Conservation (phyloP, 2,113 vertebrate genomes). For the Rallus limicola region DNA sequence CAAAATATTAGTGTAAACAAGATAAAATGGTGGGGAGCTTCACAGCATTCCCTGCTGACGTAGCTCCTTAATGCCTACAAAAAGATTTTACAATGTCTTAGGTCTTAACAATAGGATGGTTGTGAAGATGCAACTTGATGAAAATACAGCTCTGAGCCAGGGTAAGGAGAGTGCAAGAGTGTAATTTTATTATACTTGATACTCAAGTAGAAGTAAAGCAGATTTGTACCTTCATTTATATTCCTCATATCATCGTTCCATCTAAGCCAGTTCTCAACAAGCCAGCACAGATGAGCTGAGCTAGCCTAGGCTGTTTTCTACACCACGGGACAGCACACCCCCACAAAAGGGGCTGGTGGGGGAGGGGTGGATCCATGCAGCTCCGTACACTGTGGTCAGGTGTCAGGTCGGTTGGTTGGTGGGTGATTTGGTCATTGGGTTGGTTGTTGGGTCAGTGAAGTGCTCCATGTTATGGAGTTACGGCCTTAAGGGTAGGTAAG, state of each 20-base stretch:
- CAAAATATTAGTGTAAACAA: neutral
- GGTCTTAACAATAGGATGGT: neutral
- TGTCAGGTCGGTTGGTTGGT: too few species aligned
- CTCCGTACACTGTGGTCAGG: too few species aligned
- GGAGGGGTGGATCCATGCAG: too few species aligned
- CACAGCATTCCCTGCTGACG: neutral
- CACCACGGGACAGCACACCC: too few species aligned
- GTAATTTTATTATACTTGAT: neutral
- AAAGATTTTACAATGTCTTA: neutral
- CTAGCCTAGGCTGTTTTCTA: too few species aligned
- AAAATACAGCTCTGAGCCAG: neutral
- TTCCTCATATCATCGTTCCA: neutral
- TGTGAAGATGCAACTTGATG: neutral
- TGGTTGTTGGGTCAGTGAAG: too few species aligned
- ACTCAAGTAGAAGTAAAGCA: neutral
- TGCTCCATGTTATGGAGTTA: too few species aligned
- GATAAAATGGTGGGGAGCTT: neutral
- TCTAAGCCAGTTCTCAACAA: too few species aligned
- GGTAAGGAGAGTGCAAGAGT: fast-evolving
- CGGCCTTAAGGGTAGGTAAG: too few species aligned
- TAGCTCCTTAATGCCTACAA: neutral
- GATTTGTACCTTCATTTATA: neutral
- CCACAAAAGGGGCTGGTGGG: too few species aligned
- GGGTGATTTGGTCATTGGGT: too few species aligned
- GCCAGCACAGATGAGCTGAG: too few species aligned